Base-by-base conservation (phyloP, 2,888 invertebrate genomes). In the Yponomeuta plumbellus region DNA sequence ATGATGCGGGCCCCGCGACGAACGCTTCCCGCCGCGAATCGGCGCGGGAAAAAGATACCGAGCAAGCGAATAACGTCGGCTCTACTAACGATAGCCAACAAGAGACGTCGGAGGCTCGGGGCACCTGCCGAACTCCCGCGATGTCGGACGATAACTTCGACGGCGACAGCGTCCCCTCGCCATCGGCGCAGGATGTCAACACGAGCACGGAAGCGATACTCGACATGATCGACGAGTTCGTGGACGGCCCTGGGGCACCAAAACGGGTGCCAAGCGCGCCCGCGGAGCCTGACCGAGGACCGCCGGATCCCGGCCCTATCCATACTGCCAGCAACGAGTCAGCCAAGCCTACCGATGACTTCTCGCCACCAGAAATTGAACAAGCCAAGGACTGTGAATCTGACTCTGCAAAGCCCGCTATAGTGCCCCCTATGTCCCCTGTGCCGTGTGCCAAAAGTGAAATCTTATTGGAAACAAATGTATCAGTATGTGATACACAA, bases 1-100 rank as follows among this genome's bases (percentile, higher is more conserved):
- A 92, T 80, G 91, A 92, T 91, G 90, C 91, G 88, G 91, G 91
- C 80, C 81, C 86, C 85, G 86, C 89, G 83, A 85, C 86, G 80
- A 87, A 80, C 83, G 88, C 89, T 87, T 88, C 90, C 90, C 86
- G 89, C 88, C 86, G 87, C 80, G 81, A 80, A 84, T 83, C 89
- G 91, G 89, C 91, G 91, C 91, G 91, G 91, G 91, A 92, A 91
- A 91, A 84, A 78, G 84, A 84, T 80, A 77, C 85, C 79, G 84
- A 79, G 74, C 81, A 78, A 80, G 80, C 81, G 75, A 87, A 86
- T 80, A 84, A 86, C 79, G 80, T 81, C 82, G 81, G 82, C 79
- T 82, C 87, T 81, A 83, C 85, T 79, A 79, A 76, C 74, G 81
- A 81, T 71, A 81, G 79, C 74, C 83, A 85, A 70, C 74, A 58